Base-by-base conservation (phyloP, 2,888 invertebrate species). In the Heliconius ismenius region DNA sequence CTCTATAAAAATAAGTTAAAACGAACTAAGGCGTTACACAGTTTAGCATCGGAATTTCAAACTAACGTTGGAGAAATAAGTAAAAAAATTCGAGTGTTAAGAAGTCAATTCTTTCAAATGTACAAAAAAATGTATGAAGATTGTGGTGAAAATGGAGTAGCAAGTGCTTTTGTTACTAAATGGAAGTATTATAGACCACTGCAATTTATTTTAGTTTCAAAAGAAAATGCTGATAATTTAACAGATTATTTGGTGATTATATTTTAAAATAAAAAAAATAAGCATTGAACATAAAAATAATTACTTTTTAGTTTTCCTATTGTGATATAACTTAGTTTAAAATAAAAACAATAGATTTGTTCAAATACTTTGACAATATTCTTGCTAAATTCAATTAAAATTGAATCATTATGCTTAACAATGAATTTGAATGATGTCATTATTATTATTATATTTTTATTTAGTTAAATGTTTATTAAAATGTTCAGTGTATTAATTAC, bases 51-150 rank as follows among this genome's bases (percentile, higher is more conserved):
- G 4, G 79, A 79, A 64, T 77, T 79, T 63, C 73, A 77, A 21
- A 79, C 79, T 9, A 77, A 76, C 4, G 69, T 79, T 64, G 54
- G 70, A 18, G 79, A 79, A 79, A 73, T 79, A 73, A 70, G 43
- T 60, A 79, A 68, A 75, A 79, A 79, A 68, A 79, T 77, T 32
- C 69, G 75, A 15, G 75, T 73, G 15, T 43, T 79, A 73, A 62
- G 79, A 64, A 72, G 76, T 69, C 79, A 79, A 68, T 79, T 76
- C 49, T 73, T 75, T 32, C 72, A 73, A 26, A 75, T 77, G 72
- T 69, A 77, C 32, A 79, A 73, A n/a, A 79, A 79, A 69, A 73
- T 76, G 73, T 75, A 64, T 65, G 60, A 78, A 43, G 49, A 69
- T 74, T 28, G n/a, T 24, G 64, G 60, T 73, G 60, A 68, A 24